These are phyloP conservation scores for Muscicapa striata DNA, from an alignment of 2,797 vertebrate species.

Conservation along the genomic window DNA sequence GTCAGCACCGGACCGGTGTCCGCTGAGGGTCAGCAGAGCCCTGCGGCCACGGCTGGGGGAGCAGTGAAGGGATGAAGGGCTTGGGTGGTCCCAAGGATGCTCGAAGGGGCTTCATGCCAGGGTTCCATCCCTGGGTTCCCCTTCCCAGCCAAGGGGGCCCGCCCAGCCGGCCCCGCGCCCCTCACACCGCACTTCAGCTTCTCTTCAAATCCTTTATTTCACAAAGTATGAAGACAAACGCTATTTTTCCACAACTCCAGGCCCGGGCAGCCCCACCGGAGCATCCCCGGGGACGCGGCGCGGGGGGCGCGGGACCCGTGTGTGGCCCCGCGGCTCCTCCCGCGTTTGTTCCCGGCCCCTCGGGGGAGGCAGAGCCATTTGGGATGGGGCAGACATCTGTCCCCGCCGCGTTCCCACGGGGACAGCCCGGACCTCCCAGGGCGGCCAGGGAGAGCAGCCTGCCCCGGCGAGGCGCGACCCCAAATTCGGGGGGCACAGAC, in stretches of 20 bases:
- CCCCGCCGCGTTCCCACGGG: neutral
- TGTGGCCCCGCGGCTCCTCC: neutral
- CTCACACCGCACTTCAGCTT: fast-evolving
- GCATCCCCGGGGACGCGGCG: neutral
- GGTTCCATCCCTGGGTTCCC: too few species aligned
- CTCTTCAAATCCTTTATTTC: neutral
- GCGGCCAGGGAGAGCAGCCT: neutral
- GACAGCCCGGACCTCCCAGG: neutral
- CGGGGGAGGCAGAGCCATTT: neutral
- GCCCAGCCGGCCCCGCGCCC: fast-evolving
- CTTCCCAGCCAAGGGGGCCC: neutral
- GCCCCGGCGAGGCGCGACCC: neutral
- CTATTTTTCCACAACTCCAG: fast-evolving
- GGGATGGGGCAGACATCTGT: neutral
- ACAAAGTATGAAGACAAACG: fast-evolving
- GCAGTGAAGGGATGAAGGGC: too few species aligned
- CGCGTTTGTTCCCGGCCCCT: neutral
- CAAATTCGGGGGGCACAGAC: fast-evolving
- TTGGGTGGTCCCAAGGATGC: neutral
- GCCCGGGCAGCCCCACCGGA: neutral
- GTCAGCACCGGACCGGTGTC: neutral
- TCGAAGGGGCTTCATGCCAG: neutral
- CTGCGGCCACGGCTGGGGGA: fast-evolving
- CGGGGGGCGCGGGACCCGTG: neutral
- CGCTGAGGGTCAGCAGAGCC: neutral